Percentiles rank a stretch among this genome's conserved stretches.
Evolutionary conservation across 2,797 vertebrate species (phyloP).

Genomic region (Notamacropus eugenii): DNA sequence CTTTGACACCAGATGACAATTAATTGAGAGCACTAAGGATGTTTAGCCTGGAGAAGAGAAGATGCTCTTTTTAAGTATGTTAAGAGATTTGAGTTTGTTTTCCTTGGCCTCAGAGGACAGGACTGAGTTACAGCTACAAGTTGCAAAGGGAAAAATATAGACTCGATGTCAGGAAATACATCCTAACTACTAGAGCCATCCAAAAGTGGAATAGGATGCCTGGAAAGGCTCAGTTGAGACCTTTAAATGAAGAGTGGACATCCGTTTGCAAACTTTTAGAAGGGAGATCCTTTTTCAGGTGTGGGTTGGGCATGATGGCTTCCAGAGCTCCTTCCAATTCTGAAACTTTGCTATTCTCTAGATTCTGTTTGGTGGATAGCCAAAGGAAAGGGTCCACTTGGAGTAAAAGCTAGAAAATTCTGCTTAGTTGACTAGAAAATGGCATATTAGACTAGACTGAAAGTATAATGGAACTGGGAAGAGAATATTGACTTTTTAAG

Average conservation of each 20-base stretch:
- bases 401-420: not conserved
- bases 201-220: not conserved
- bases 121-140: not conserved
- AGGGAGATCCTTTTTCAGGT: not conserved
- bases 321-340: not conserved
- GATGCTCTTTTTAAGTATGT: not conserved
- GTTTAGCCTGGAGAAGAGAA: not conserved
- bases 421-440: not conserved
- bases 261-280: not conserved
- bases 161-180: not conserved
- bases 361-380: not conserved
- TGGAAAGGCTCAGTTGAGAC: not conserved
- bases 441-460: not conserved
- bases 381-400: not conserved
- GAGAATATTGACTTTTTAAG: not conserved
- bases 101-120: not conserved
- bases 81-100: not conserved
- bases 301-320: not conserved
- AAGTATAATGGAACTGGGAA: not conserved
- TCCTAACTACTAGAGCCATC: not conserved
- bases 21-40: not conserved
- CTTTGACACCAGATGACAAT: not conserved
- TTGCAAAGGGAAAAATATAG: not conserved
- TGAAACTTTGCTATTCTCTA: not conserved
- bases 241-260: not conserved